These are phyloP conservation scores for Mormyrus lacerda DNA, from an alignment of 2,113 vertebrate species.

Conservation along the genomic window DNA sequence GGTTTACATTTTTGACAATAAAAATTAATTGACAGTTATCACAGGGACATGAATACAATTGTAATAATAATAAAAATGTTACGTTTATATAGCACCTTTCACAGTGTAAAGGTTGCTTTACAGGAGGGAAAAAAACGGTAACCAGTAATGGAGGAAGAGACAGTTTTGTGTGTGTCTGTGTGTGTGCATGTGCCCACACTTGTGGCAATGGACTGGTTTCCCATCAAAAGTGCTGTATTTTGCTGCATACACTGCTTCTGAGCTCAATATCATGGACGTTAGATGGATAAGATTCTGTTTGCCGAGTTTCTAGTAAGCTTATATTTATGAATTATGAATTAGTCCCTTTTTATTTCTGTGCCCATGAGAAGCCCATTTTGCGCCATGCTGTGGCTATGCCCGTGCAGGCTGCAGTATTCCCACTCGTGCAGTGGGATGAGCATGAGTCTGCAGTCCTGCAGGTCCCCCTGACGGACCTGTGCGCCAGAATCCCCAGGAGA, in stretches of 20 bases:
- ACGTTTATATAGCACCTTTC: too few species aligned
- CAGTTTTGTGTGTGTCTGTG: neutral
- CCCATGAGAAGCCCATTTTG: neutral
- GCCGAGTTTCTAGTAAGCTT: neutral
- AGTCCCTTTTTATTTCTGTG: neutral
- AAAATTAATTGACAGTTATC: too few species aligned
- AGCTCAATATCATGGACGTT: neutral
- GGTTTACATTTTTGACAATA: too few species aligned
- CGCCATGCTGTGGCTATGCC: neutral
- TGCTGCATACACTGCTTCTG: neutral
- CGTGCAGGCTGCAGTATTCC: neutral
- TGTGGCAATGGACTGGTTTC: neutral
- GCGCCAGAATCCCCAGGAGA: neutral
- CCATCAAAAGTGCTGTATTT: neutral
- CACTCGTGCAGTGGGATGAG: neutral
- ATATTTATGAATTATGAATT: neutral
- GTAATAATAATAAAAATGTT: too few species aligned
- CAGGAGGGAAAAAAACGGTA: too few species aligned
- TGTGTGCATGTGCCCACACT: neutral
- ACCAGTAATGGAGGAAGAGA: too few species aligned
- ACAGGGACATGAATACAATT: too few species aligned
- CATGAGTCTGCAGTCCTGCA: neutral
- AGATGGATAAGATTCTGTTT: neutral
- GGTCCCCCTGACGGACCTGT: neutral
- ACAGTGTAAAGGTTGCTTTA: too few species aligned